Base-by-base conservation (phyloP, 2,888 invertebrate genomes). In the Rhingia campestris region DNA sequence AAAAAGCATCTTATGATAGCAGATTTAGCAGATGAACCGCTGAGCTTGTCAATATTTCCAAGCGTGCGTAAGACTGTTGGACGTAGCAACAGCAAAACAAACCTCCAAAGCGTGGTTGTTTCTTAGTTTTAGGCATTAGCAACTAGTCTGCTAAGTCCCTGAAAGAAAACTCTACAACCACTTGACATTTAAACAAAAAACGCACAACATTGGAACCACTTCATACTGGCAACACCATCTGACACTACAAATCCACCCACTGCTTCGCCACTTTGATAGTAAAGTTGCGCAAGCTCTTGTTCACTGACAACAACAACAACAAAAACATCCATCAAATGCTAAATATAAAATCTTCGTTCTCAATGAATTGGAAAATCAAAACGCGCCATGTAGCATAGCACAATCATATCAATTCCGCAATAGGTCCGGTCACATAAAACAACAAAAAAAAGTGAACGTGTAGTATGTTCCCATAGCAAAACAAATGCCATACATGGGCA, bases 391-490 rank as follows among this genome's bases (percentile, higher is more conserved):
- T 54, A 30, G 37, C 43, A 61, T 22, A 49, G 41, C 33, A 53
- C 12, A 53, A 47, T 14, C 35, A 54, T 81, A 70, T 70, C 41
- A 41, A 59, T 58, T 82, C 53, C 69, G 56, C 56, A 73, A 64
- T 76, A 81, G 43, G 66, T 67, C 72, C 9, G 67, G 76, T 35
- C 69, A 63, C 22, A 41, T 63, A 45, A 63, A 51, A 56, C 58
- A 51, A 56, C 58, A 66, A 49, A 49, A 41, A 41, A 9, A 41
- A 22, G 22, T 22, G 22, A 49, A 49, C 49, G 6, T 56, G 30
- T 61, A 49, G 33, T 14, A 22, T 22, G 22, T 22, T 22, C 49
- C 41, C 63, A 64, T 37, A 41, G 37, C 30, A 64, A 32, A 63
- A 39, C 45, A 76, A 64, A 35, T 47, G 30, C 64, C 72, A 53